phyloP scores from a whole-genome alignment of 2,113 vertebrate genomes.

The Seriola aureovittata region DNA sequence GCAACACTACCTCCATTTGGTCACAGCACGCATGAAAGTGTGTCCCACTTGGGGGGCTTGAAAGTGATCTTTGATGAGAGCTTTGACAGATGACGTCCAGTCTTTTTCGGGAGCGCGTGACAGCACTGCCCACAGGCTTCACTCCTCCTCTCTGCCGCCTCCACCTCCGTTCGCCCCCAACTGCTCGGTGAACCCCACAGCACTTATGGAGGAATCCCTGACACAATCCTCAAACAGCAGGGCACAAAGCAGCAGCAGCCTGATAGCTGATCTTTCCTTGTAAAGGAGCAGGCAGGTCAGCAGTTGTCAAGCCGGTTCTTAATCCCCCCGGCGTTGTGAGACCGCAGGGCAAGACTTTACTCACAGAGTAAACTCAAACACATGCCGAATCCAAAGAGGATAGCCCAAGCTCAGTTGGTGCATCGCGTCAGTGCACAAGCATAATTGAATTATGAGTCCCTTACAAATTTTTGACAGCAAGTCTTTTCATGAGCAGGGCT shows the following conservation, averaged over 20 bases:
- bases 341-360: conserved; percentile 57
- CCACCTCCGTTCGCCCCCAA: conserved; percentile 67
- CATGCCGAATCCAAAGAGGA: conserved; percentile 24
- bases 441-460: background rate
- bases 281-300: conserved; percentile 79
- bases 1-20: conserved; percentile 70
- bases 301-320: conserved; percentile 59
- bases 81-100: conserved; percentile 80
- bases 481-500: conserved; percentile 15
- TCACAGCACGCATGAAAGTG: conserved; percentile 76
- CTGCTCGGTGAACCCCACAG: conserved; percentile 81
- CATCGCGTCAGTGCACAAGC: background rate
- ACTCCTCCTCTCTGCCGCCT: conserved; percentile 12
- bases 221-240: conserved; percentile 84
- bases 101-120: conserved; percentile 38
- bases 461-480: conserved; percentile 1
- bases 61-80: conserved; percentile 76
- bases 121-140: conserved; percentile 49
- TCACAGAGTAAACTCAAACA: conserved; percentile 57
- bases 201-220: conserved; percentile 81
- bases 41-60: conserved; percentile 49
- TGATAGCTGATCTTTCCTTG: conserved; percentile 78
- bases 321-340: conserved; percentile 58
- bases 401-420: background rate
- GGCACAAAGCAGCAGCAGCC: conserved; percentile 80